Evolutionary conservation across 2,888 invertebrate species (phyloP), one percentile per base, ranked within the genome.

Genomic region (Nasonovia ribisnigri): DNA sequence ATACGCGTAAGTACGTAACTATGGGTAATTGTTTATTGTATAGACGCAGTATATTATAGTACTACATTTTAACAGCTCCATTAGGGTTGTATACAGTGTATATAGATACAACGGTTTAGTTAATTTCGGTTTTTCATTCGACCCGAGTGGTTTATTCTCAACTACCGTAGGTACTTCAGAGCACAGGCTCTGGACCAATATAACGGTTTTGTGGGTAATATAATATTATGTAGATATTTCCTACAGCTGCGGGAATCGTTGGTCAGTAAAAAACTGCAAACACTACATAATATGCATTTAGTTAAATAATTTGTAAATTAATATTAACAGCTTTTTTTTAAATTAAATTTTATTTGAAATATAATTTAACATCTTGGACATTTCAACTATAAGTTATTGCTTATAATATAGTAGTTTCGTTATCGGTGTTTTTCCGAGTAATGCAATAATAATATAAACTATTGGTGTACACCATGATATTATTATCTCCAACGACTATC

Each of bases 21-120:
- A 86, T n/a, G 46, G 46, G 86, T 86, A 86, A 86, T 86, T 86
- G 86, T 86, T 86, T 46, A 46, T 26, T 84, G 36, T 36, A 42
- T 36, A 36, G 36, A 77, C 36, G 77, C 36, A 57, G 8, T 57
- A 26, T 57, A 57, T 26, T 57, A 77, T 77, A 36, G 77, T 77
- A 2, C 36, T 77, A 77, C 77, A 36, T 77, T 36, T 36, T 77
- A 77, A 77, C 36, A 36, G 77, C 36, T 20, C 77, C 77, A 77
- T 36, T 77, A 77, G 77, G 36, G 77, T 77, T 24, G n/a, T 36
- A 36, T 57, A 57, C 16, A 13, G 13, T 51, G 8, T 13, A 51
- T 51, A 16, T 16, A n/a, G 10, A 77, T 36, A 77, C 20, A 36
- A 36, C 36, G 36, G 77, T 24, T 67, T 36, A 36, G 36, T 77